Evolutionary conservation across 2,888 invertebrate species (phyloP), one percentile per base, ranked within the genome.

Genomic region (Lasius platythorax): DNA sequence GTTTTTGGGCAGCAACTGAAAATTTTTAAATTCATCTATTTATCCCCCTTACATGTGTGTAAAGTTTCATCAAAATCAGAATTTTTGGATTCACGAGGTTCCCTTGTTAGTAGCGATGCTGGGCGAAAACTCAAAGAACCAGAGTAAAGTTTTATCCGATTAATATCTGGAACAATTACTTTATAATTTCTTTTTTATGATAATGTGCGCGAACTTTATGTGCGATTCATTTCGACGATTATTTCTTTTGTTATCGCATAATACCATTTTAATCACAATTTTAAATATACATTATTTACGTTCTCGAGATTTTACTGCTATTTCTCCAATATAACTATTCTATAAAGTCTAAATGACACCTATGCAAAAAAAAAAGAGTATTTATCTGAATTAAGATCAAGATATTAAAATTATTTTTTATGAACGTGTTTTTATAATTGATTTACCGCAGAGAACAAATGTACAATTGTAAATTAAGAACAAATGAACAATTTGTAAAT

Each of bases 161-260:
- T 6, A 28, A 76, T 18, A 43, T 40, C 18, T 76, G 33, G 9
- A 28, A 63, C 15, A 3, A 40, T 37, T 37, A 12, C 23, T 28
- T 23, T 4, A 23, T 66, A 15, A n/a, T 64, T 37, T 28, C 50
- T 18, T 76, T 78, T 70, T 72, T 72, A 72, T n/a, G 40, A 30
- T 15, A 40, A 78, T 18, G 18, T 18, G 18, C 23, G 23, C 28
- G 37, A 63, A 64, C 18, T 68, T 50, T 9, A 28, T 23, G 6
- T 11, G 33, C 33, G 70, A 30, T 30, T 70, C 18, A 67, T 76
- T 67, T 40, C 11, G n/a, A 70, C 23, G 3, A 56, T 30, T 9
- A 0, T 33, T 43, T n/a, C 15, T 33, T 23, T 79, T 33, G 43
- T 33, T 11, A 3, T 43, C 56, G 30, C 72, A 18, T 5, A 30